Conservation (phyloP, 1,140 invertebrate genomes). For the Drosophila littoralis region DNA sequence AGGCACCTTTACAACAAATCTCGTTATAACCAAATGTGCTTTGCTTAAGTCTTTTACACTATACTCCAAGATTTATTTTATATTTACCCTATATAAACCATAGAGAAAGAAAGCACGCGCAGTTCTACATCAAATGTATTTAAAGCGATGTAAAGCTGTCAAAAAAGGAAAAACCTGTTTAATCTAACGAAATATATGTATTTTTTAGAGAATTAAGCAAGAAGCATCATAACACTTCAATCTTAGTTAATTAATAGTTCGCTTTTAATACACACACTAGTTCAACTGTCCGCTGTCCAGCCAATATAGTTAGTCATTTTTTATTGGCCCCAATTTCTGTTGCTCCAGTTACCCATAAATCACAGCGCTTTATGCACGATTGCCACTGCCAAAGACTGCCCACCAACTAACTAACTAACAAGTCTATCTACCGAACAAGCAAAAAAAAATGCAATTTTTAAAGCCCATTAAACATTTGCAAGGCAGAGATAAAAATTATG, state of each 20-base stretch:
- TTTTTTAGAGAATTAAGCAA: not conserved
- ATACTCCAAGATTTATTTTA: no score
- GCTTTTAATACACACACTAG: slow-evolving; percentile 8
- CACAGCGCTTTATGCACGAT: slow-evolving; percentile 26
- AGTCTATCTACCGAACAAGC: slow-evolving; percentile 5
- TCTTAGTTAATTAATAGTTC: no score
- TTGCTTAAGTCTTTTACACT: no score
- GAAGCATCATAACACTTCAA: not conserved
- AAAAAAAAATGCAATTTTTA: slow-evolving; percentile 38
- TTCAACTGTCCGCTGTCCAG: slow-evolving; percentile 6
- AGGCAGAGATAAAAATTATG: slow-evolving; percentile 52
- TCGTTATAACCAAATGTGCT: no score
- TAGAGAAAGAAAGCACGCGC: no score
- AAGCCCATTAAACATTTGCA: slow-evolving; percentile 52
- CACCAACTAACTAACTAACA: slow-evolving; percentile 28
- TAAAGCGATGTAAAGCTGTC: no score
- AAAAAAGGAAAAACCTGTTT: not conserved
- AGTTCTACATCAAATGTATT: no score
- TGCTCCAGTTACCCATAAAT: slow-evolving; percentile 43
- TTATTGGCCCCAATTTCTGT: slow-evolving; percentile 22
- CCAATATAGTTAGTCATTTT: slow-evolving; percentile 22
- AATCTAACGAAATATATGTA: not conserved
- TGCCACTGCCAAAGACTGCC: slow-evolving; percentile 37
- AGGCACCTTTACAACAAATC: no score
- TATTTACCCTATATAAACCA: no score